These are phyloP conservation scores for Sebastes cheni DNA, from an alignment of 2,797 vertebrate species.

Conservation along the genomic window DNA sequence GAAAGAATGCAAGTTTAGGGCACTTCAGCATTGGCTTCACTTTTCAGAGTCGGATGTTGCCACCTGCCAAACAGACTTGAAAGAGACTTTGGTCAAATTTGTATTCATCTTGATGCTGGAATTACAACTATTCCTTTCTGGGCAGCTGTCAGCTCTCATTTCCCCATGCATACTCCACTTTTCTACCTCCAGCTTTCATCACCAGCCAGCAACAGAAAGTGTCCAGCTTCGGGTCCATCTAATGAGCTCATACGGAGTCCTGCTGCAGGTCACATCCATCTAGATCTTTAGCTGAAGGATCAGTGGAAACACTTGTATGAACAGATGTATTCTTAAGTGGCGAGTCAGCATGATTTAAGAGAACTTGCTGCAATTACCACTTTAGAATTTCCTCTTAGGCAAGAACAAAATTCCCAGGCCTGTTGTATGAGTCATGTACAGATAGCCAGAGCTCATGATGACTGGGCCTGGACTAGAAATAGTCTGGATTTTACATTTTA, in stretches of 20 bases:
- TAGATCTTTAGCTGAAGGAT: background rate
- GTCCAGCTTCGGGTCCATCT: background rate
- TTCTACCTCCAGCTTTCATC: background rate
- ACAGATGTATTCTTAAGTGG: background rate
- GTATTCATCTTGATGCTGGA: background rate
- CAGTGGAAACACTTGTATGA: background rate
- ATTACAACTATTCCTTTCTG: background rate
- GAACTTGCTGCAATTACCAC: background rate
- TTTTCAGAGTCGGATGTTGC: too few species aligned
- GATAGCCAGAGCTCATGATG: background rate
- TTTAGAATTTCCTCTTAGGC: background rate
- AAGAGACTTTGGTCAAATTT: background rate
- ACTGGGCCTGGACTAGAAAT: background rate
- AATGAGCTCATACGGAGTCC: conserved; percentile 7
- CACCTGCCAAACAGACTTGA: too few species aligned
- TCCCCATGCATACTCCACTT: background rate
- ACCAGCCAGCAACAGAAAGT: background rate
- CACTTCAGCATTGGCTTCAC: too few species aligned
- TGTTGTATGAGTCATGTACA: background rate
- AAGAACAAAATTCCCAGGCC: background rate
- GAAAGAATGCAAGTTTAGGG: too few species aligned
- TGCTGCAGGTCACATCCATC: conserved; percentile 4
- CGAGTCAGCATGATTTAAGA: background rate
- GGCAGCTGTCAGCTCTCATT: background rate
- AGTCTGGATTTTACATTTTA: background rate